Evolutionary conservation across 2,113 vertebrate species (phyloP).

Genomic region (Xenopus laevis): DNA sequence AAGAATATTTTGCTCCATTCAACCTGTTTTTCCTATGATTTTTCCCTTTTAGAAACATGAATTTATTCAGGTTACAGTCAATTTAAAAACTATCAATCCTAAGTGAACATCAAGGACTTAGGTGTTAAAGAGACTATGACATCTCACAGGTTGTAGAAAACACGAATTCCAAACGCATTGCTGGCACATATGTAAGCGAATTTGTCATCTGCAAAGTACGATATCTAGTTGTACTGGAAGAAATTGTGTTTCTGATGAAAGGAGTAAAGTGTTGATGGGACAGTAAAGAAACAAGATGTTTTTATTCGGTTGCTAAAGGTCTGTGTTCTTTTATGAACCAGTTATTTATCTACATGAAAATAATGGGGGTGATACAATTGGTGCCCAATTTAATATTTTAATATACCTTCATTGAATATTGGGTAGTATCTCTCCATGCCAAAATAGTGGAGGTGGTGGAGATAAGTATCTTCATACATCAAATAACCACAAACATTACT

Average conservation of each 20-base stretch:
- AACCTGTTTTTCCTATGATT: background rate
- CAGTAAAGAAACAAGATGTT: background rate
- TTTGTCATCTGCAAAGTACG: constrained; percentile 17
- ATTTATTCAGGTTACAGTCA: background rate
- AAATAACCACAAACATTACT: too few relatives aligned
- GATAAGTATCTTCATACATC: too few relatives aligned
- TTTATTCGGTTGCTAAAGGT: background rate
- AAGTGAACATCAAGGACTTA: background rate
- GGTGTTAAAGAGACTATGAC: background rate
- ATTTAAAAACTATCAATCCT: background rate
- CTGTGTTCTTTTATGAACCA: background rate
- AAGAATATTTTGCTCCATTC: background rate
- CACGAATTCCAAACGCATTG: background rate
- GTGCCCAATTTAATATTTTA: background rate
- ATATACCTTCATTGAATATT: background rate
- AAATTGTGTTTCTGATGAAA: constrained; percentile 37
- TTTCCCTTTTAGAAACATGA: background rate
- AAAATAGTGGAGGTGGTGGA: too few relatives aligned
- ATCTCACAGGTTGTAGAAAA: background rate
- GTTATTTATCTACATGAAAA: background rate
- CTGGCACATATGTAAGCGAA: constrained; percentile 11
- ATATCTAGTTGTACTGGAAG: constrained; percentile 2
- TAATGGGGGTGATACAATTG: background rate
- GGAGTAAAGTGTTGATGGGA: constrained; percentile 13
- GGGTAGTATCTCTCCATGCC: too few relatives aligned